phyloP scores from a whole-genome alignment of 2,888 invertebrate species.

The Desoria tigrina region DNA sequence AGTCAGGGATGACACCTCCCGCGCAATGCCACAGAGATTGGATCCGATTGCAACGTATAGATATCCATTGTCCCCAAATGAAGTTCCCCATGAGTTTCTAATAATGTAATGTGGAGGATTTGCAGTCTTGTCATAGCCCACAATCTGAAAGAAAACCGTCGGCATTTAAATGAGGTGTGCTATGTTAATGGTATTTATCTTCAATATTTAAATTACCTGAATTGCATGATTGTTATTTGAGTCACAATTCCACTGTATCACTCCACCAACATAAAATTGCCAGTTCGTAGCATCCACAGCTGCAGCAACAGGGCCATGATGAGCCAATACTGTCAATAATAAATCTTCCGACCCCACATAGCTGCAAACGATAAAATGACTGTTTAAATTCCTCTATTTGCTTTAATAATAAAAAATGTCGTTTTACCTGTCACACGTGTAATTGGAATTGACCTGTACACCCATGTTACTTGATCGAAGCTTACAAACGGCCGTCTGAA shows the following conservation, averaged over 20 bases:
- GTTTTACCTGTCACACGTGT: slow-evolving; percentile 68
- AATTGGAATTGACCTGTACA: slow-evolving; percentile 62
- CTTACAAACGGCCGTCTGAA: slow-evolving; percentile 44
- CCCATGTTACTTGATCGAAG: slow-evolving; percentile 54
- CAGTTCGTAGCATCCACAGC: slow-evolving; percentile 81
- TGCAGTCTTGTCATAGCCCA: slow-evolving; percentile 76
- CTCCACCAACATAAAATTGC: slow-evolving; percentile 83
- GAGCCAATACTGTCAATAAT: slow-evolving; percentile 65
- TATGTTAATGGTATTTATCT: slow-evolving; percentile 2
- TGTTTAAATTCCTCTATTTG: background rate
- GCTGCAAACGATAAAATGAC: too few relatives aligned
- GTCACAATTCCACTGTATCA: slow-evolving; percentile 79
- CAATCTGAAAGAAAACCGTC: slow-evolving; percentile 61
- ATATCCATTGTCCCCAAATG: slow-evolving; percentile 76
- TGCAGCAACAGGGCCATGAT: slow-evolving; percentile 75
- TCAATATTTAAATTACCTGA: slow-evolving; percentile 45
- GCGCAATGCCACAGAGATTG: slow-evolving; percentile 77
- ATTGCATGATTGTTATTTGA: slow-evolving; percentile 76
- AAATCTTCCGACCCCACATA: slow-evolving; percentile 67
- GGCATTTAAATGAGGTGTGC: slow-evolving; percentile 6
- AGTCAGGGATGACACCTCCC: slow-evolving; percentile 68
- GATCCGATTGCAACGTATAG: slow-evolving; percentile 72
- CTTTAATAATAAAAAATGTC: background rate
- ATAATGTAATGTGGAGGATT: slow-evolving; percentile 78
- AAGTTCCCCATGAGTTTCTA: slow-evolving; percentile 80